These are phyloP conservation scores for Zophobas morio DNA, from an alignment of 1,140 invertebrate species.

Conservation along the genomic window DNA sequence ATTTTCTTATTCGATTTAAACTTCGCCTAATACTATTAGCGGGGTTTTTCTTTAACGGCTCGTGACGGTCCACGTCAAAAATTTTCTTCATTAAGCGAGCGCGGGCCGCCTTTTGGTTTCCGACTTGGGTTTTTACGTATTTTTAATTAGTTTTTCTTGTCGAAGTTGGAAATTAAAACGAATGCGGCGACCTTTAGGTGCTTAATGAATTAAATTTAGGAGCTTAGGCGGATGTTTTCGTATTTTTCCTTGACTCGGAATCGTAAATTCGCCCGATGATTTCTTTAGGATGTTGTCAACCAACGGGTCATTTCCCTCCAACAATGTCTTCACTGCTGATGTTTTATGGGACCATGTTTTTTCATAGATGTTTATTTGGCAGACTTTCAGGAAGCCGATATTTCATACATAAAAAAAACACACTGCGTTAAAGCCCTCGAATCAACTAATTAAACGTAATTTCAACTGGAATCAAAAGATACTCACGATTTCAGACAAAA, in stretches of 20 bases:
- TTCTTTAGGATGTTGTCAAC: slow-evolving; percentile 18
- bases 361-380: slow-evolving; percentile 5
- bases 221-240: background rate
- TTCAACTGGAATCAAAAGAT: too few relatives aligned
- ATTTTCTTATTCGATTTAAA: slow-evolving; percentile 18
- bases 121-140: slow-evolving; percentile 4
- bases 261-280: background rate
- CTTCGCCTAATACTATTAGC: slow-evolving; percentile 4
- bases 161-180: slow-evolving; percentile 24
- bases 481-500: too few relatives aligned
- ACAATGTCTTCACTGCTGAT: slow-evolving; percentile 36
- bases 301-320: slow-evolving; percentile 34
- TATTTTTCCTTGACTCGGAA: background rate
- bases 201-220: slow-evolving; percentile 1
- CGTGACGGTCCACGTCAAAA: slow-evolving; percentile 17
- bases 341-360: slow-evolving; percentile 36
- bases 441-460: too few relatives aligned
- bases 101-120: slow-evolving; percentile 6
- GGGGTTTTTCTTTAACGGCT: background rate
- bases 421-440: too few relatives aligned
- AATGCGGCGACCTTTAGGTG: background rate
- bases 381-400: slow-evolving; percentile 1
- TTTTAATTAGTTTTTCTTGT: slow-evolving; percentile 45
- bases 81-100: slow-evolving; percentile 37
- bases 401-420: background rate